Percentiles rank a stretch among this genome's conserved stretches.
Evolutionary conservation across 2,888 invertebrate genomes (phyloP).

Genomic region (Diaprepes abbreviatus): DNA sequence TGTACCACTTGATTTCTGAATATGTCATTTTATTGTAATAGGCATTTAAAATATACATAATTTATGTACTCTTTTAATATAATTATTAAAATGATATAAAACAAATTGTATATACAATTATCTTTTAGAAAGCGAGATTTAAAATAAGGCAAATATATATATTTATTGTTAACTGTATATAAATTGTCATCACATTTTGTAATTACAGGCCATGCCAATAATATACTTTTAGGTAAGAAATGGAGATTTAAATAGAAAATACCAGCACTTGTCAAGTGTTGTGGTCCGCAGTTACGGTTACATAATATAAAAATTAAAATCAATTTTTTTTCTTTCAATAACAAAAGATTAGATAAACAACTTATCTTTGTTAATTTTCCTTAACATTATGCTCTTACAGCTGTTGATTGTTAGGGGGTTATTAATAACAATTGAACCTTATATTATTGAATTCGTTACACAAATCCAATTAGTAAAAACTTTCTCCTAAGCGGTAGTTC

Average conservation of each 20-base stretch:
- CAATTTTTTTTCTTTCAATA: no score
- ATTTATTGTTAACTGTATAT: constrained; percentile 26
- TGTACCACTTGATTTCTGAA: constrained; percentile 7
- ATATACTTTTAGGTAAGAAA: neutral
- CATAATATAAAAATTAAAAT: no score
- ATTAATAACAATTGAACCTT: no score
- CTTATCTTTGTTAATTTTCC: no score
- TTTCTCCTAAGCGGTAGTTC: no score
- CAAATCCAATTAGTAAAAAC: no score
- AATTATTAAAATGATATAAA: constrained; percentile 24
- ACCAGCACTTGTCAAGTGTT: neutral
- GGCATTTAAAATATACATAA: neutral
- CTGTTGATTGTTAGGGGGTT: no score
- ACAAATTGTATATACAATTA: constrained; percentile 9
- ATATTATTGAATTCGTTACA: no score
- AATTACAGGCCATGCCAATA: neutral
- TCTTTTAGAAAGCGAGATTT: constrained; percentile 8
- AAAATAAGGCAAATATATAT: constrained; percentile 24
- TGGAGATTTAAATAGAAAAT: neutral
- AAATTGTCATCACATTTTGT: neutral
- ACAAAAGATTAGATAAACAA: no score
- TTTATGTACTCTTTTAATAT: constrained; percentile 13
- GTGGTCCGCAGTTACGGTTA: no score
- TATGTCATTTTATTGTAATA: constrained; percentile 11
- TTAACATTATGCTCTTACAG: no score